Percentiles rank a stretch among this genome's conserved stretches.
phyloP scores from a whole-genome alignment of 2,797 vertebrate species.

The Peromyscus eremicus region DNA sequence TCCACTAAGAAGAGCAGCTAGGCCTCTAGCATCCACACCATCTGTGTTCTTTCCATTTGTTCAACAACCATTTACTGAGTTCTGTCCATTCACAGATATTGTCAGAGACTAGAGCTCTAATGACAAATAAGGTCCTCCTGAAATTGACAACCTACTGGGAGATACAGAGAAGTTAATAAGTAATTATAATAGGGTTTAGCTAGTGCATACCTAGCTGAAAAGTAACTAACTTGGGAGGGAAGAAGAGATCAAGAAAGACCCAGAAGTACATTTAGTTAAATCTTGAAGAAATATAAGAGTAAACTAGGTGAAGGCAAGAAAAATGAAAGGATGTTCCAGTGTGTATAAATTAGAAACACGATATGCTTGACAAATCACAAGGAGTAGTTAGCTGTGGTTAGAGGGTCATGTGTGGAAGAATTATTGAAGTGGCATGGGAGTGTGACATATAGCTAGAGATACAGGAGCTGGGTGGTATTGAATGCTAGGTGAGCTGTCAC shows the following conservation, averaged over 20 bases:
- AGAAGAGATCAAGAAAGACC: not conserved
- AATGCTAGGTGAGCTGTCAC: not conserved
- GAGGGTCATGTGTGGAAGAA: not conserved
- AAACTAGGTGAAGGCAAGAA: conserved; percentile 6
- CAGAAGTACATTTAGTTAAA: not conserved
- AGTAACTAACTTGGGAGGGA: not conserved
- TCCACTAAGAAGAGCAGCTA: not conserved
- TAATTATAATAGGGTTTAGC: conserved; percentile 18
- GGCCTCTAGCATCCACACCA: not conserved
- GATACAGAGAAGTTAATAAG: conserved; percentile 28
- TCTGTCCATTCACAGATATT: conserved; percentile 35
- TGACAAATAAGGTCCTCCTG: conserved; percentile 49
- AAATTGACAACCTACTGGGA: conserved; percentile 55
- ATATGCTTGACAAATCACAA: conserved; percentile 30
- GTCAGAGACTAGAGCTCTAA: conserved; percentile 38
- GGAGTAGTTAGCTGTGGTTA: conserved; percentile 4
- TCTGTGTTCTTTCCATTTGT: conserved; percentile 39
- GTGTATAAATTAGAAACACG: conserved; percentile 10
- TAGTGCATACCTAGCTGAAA: not conserved
- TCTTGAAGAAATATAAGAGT: conserved; percentile 6
- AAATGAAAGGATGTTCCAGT: not conserved
- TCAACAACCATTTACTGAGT: conserved; percentile 49
- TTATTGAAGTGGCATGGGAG: not conserved
- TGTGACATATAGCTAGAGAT: not conserved
- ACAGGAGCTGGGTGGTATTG: not conserved